Conservation (phyloP, 2,797 vertebrate genomes). For the Crocodylus rhombifer region DNA sequence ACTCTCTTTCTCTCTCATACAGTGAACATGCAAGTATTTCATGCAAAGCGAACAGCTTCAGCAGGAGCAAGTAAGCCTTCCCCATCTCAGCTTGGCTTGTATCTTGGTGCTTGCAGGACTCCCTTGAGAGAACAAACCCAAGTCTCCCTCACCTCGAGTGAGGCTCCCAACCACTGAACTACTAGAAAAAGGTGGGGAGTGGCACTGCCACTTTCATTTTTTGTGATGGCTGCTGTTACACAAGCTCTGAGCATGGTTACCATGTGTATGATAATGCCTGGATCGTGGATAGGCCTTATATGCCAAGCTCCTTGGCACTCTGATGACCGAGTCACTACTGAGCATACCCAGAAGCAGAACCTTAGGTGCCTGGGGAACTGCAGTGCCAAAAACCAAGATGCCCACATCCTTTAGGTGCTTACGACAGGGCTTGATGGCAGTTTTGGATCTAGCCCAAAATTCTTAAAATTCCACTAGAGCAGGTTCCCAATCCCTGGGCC, state of each 20-base stretch:
- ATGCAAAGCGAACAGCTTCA: fast-evolving
- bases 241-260: fast-evolving
- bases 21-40: neutral
- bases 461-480: neutral
- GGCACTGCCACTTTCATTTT: neutral
- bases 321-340: neutral
- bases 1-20: no score
- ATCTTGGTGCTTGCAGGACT: no score
- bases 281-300: neutral
- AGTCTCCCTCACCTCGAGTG: neutral
- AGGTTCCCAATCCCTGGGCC: no score
- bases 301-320: neutral
- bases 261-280: neutral
- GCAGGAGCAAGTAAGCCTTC: neutral
- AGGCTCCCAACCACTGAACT: neutral
- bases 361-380: neutral
- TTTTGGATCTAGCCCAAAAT: neutral
- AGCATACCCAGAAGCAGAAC: fast-evolving
- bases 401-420: neutral
- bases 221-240: neutral
- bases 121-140: no score
- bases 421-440: fast-evolving
- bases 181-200: neutral
- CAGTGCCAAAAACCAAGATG: fast-evolving
- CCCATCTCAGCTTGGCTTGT: neutral